phyloP scores from a whole-genome alignment of 1,140 invertebrate species.

The Pinna nobilis region DNA sequence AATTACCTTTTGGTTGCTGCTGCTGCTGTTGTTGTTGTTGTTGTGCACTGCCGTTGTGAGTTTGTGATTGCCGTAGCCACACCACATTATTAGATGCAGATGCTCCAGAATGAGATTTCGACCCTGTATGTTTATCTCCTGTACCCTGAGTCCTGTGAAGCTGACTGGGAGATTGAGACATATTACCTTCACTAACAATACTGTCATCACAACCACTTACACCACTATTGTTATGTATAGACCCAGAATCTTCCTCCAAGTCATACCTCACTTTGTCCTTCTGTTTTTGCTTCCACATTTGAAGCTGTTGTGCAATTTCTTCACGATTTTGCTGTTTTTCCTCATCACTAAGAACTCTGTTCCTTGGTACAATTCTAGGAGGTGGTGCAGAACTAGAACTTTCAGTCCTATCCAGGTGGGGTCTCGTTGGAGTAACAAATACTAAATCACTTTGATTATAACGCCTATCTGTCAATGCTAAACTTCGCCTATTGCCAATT shows the following conservation, averaged over 20 bases:
- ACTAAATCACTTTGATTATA: slow-evolving; percentile 31
- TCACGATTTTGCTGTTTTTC: slow-evolving; percentile 67
- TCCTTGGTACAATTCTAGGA: slow-evolving; percentile 56
- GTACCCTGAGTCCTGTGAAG: slow-evolving; percentile 1
- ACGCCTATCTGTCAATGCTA: slow-evolving; percentile 17
- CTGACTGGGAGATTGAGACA: slow-evolving; percentile 10
- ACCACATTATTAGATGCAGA: slow-evolving; percentile 29
- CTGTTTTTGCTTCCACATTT: slow-evolving; percentile 65
- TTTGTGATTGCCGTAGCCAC: slow-evolving; percentile 41
- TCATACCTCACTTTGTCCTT: slow-evolving; percentile 51
- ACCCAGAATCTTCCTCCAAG: slow-evolving; percentile 25
- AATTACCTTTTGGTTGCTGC: slow-evolving; percentile 4
- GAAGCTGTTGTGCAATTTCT: slow-evolving; percentile 67
- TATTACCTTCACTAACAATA: slow-evolving; percentile 35
- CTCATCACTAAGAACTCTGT: slow-evolving; percentile 62
- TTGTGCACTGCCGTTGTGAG: slow-evolving; percentile 1
- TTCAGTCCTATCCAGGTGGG: slow-evolving; percentile 14
- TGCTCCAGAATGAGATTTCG: neutral
- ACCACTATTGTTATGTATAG: slow-evolving; percentile 15
- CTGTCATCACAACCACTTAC: slow-evolving; percentile 45
- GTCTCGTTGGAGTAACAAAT: slow-evolving; percentile 28
- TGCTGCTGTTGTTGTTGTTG: neutral
- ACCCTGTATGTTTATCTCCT: neutral
- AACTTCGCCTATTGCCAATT: slow-evolving; percentile 16
- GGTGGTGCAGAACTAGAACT: slow-evolving; percentile 45